Conservation (phyloP, 2,888 invertebrate species). For the Tolmerus cingulatus region DNA sequence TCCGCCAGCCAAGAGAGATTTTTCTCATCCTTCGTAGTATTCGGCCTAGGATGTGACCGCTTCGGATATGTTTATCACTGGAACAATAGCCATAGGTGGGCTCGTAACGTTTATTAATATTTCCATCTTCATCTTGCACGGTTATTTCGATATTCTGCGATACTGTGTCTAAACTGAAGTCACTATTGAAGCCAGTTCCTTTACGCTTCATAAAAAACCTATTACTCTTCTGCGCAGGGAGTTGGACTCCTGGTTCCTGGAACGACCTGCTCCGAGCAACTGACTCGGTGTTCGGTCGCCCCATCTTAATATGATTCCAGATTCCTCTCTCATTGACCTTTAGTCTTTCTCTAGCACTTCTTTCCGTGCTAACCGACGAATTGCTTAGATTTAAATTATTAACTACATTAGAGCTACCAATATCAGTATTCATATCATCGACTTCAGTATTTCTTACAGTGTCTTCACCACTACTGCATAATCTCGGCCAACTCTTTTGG, state of each 20-base stretch:
- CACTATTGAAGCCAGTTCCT: constrained; percentile 54
- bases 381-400: constrained; percentile 63
- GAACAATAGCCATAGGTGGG: background rate
- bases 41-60: constrained; percentile 59
- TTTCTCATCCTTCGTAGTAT: constrained; percentile 61
- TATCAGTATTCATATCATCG: constrained; percentile 54
- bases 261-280: constrained; percentile 63
- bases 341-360: constrained; percentile 23
- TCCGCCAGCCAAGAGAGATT: constrained; percentile 62
- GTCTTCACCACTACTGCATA: constrained; percentile 42
- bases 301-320: constrained; percentile 23
- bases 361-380: constrained; percentile 55
- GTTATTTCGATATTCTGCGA: constrained; percentile 63
- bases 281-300: constrained; percentile 48
- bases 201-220: constrained; percentile 60
- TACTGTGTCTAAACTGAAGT: constrained; percentile 58
- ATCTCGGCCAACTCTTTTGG: constrained; percentile 48
- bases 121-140: constrained; percentile 62
- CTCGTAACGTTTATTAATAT: constrained; percentile 53
- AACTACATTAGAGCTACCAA: constrained; percentile 60
- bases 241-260: constrained; percentile 59
- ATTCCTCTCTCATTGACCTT: constrained; percentile 3
- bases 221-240: constrained; percentile 53
- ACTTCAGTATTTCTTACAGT: constrained; percentile 3
- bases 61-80: constrained; percentile 20